Base-by-base conservation (phyloP, 2,888 invertebrate species). In the Chaetogeoica ovagalla region DNA sequence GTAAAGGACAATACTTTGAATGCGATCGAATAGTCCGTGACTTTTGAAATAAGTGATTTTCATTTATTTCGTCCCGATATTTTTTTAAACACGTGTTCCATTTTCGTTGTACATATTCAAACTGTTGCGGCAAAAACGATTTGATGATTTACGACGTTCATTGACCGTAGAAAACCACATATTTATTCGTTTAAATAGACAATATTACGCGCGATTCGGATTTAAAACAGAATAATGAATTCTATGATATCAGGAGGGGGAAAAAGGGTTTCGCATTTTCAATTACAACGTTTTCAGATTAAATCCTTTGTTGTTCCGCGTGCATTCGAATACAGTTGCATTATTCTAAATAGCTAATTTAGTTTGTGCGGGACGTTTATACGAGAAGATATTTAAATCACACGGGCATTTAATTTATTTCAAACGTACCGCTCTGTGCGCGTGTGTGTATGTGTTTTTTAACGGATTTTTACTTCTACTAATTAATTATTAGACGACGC, bases 261-360 rank as follows among this genome's bases (percentile, higher is more conserved):
- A n/a, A 9, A 62, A 57, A 72, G 3, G 60, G 23, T 48, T 48
- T 60, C 43, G 19, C 23, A 72, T 72, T 72, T 72, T 72, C 72
- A 72, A 72, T 62, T 72, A 72, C 60, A 62, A 43, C 43, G 43
- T 48, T 48, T 43, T 19, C 43, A 30, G 7, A 72, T 72, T 71
- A 60, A 60, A 60, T 30, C 60, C 19, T 72, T 72, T 72, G 60
- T 72, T 39, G 43, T 23, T 72, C 23, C 7, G 19, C 30, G 23
- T 23, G 23, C 60, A 48, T 62, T 60, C 72, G 62, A 72, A 62
- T 30, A 30, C 23, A 23, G 62, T 48, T 60, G 23, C 43, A 15
- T 72, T 72, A 62, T 60, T 72, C 48, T 23, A 62, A n/a, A 72
- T 19, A 48, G 13, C 23, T 72, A 43, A 72, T 72, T 72, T 72